These are phyloP conservation scores for Upupa epops DNA, from an alignment of 2,113 vertebrate species.

Conservation along the genomic window DNA sequence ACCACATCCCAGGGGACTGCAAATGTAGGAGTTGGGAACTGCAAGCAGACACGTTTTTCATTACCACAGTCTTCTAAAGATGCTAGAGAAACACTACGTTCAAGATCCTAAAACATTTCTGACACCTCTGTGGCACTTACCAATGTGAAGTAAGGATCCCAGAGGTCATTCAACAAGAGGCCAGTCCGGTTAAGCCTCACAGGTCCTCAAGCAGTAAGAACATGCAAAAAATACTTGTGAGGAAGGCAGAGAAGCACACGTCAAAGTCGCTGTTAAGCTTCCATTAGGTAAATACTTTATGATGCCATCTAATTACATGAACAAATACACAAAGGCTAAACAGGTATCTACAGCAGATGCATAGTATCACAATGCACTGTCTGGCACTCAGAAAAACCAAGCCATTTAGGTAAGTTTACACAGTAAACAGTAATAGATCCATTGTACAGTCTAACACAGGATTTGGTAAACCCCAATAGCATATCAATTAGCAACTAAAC, in stretches of 20 bases:
- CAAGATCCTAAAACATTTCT: background rate
- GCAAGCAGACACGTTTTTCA: background rate
- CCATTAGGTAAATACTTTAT: background rate
- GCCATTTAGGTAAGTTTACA: background rate
- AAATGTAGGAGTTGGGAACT: background rate
- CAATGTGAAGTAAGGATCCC: background rate
- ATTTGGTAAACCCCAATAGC: background rate
- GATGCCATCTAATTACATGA: background rate
- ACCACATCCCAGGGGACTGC: background rate
- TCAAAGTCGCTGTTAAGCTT: background rate
- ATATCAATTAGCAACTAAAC: background rate
- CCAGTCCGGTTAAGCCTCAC: background rate
- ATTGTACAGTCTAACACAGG: background rate
- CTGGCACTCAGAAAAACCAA: background rate
- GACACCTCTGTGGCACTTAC: background rate
- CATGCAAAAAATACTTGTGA: background rate
- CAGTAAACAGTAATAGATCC: slow-evolving; percentile 21
- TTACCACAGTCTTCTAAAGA: background rate
- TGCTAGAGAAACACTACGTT: background rate
- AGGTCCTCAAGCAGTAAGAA: background rate
- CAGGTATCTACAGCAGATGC: background rate
- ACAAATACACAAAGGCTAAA: background rate
- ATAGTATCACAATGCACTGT: background rate
- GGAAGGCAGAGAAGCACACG: background rate
- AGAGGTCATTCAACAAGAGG: background rate